Percentiles rank a stretch among this genome's conserved stretches.
These are phyloP conservation scores for Disparrhopalites patrizii DNA, from an alignment of 2,888 invertebrate genomes.

Conservation along the genomic window DNA sequence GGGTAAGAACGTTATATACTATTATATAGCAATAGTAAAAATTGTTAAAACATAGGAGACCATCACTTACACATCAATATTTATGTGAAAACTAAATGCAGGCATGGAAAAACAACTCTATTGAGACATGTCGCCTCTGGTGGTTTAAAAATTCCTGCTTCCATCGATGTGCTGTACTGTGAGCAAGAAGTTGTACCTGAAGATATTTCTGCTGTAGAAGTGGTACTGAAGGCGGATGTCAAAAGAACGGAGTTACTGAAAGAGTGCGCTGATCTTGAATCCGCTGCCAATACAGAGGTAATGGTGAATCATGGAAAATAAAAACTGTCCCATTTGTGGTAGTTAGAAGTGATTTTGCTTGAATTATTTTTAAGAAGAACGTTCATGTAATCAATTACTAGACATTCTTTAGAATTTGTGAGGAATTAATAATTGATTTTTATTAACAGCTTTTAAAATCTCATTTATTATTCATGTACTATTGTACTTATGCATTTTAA, in stretches of 20 bases:
- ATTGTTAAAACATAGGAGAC: neutral
- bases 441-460: no score
- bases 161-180: slow-evolving; percentile 92
- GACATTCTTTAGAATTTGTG: no score
- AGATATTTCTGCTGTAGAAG: slow-evolving; percentile 86
- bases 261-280: slow-evolving; percentile 78
- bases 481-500: no score
- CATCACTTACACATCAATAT: slow-evolving; percentile 7
- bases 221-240: slow-evolving; percentile 87
- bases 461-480: no score
- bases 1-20: slow-evolving; percentile 59
- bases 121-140: slow-evolving; percentile 86
- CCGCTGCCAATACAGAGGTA: slow-evolving; percentile 65
- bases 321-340: no score
- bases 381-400: no score
- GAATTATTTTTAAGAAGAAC: no score
- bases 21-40: neutral
- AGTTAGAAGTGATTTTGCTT: no score
- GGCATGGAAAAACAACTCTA: slow-evolving; percentile 97
- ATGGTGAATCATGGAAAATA: slow-evolving; percentile 59
- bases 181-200: slow-evolving; percentile 98
- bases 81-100: slow-evolving; percentile 50
- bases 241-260: slow-evolving; percentile 76
- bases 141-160: slow-evolving; percentile 89
- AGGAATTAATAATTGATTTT: no score